phyloP scores from a whole-genome alignment of 2,888 invertebrate genomes.

The Drosophila testacea region DNA sequence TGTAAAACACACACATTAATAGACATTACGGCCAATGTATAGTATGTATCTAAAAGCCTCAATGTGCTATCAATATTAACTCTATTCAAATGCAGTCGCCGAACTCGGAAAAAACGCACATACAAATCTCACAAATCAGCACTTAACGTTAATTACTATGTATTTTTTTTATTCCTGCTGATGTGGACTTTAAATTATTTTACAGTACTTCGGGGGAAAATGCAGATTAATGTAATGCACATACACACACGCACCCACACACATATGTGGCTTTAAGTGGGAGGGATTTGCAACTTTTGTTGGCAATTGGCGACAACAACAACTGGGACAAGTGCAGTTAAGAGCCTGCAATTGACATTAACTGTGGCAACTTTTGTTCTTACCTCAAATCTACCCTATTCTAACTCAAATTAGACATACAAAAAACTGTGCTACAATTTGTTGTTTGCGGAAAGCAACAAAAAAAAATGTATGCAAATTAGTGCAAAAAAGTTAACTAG shows the following conservation, averaged over 20 bases:
- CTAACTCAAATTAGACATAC: constrained; percentile 23
- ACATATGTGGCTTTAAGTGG: background rate
- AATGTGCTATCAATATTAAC: constrained; percentile 39
- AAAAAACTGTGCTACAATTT: constrained; percentile 49
- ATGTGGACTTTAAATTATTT: constrained; percentile 55
- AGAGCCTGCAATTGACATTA: constrained; percentile 75
- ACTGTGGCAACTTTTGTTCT: constrained; percentile 49
- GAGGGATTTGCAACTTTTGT: constrained; percentile 45
- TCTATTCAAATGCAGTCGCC: constrained; percentile 48
- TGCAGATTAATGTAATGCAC: constrained; percentile 52
- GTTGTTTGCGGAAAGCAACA: constrained; percentile 11
- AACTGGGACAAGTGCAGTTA: constrained; percentile 30
- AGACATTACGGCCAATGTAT: constrained; percentile 6
- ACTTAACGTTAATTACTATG: constrained; percentile 74
- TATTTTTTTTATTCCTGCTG: constrained; percentile 22
- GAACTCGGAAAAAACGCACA: constrained; percentile 6
- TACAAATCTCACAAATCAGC: constrained; percentile 68
- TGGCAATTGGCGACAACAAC: constrained; percentile 51
- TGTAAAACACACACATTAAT: constrained; percentile 31
- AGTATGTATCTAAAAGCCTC: constrained; percentile 21
- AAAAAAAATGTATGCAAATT: constrained; percentile 66
- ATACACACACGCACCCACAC: constrained; percentile 27
- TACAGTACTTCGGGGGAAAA: constrained; percentile 9
- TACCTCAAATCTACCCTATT: constrained; percentile 38
- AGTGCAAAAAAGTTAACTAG: constrained; percentile 45